phyloP scores from a whole-genome alignment of 1,140 invertebrate genomes.

The Plodia interpunctella region DNA sequence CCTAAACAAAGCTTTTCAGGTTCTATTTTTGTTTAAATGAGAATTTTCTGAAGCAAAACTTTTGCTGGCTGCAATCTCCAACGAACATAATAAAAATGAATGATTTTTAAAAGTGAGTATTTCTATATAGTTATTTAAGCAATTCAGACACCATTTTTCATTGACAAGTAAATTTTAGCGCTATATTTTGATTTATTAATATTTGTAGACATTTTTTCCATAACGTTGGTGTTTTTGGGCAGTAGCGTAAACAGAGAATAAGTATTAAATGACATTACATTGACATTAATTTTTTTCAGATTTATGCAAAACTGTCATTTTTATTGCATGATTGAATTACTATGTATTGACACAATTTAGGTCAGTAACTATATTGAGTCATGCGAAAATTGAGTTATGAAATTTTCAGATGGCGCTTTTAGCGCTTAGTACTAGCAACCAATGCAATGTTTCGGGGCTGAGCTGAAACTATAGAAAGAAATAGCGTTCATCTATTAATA shows the following conservation, averaged over 20 bases:
- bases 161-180: too few species aligned
- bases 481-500: too few species aligned
- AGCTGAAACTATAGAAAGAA: too few species aligned
- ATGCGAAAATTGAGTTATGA: background rate
- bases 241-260: too few species aligned
- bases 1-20: background rate
- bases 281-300: background rate
- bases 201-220: too few species aligned
- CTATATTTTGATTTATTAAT: too few species aligned
- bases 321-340: background rate
- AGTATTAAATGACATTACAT: too few species aligned
- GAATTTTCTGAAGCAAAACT: background rate
- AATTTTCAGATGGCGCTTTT: too few species aligned
- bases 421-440: too few species aligned
- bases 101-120: background rate
- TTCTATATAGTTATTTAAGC: background rate
- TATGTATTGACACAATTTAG: background rate
- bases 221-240: too few species aligned
- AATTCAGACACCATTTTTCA: too few species aligned
- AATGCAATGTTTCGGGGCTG: too few species aligned
- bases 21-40: background rate
- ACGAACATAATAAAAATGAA: background rate
- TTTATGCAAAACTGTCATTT: background rate
- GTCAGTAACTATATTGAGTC: background rate
- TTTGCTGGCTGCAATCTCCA: background rate